Evolutionary conservation across 2,113 vertebrate genomes (phyloP).

Genomic region (Vireo altiloquus): DNA sequence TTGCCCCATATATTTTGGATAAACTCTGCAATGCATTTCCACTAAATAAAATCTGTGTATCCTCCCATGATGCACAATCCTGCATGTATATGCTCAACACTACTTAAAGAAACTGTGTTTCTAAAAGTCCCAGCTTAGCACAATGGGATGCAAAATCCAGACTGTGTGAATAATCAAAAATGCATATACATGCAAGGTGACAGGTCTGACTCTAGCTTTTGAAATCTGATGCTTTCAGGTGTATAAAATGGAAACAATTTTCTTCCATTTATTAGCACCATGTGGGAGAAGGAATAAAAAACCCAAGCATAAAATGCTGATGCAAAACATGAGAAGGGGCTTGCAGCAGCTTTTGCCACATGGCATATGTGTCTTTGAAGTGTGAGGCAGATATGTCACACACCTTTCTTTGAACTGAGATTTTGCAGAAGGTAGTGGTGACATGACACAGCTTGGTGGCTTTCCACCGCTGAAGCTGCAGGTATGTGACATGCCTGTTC

Average conservation of each 20-base stretch:
- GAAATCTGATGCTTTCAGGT: conserved; percentile 25
- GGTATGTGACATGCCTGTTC: conserved; percentile 15
- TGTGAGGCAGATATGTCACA: conserved; percentile 47
- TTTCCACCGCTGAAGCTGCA: conserved; percentile 28
- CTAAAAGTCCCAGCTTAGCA: background rate
- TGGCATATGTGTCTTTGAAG: conserved; percentile 49
- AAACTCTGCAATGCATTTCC: background rate
- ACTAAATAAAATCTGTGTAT: background rate
- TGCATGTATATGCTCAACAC: background rate
- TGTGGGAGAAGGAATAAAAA: conserved; percentile 18
- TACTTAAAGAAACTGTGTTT: background rate
- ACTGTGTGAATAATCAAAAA: conserved; percentile 19
- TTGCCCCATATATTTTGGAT: background rate
- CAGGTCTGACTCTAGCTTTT: background rate
- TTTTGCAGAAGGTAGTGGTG: conserved; percentile 32
- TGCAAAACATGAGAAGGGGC: conserved; percentile 31
- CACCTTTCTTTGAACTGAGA: conserved; percentile 61
- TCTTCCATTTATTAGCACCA: conserved; percentile 42
- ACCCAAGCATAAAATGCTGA: conserved; percentile 42
- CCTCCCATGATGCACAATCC: background rate
- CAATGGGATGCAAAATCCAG: background rate
- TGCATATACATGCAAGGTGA: background rate
- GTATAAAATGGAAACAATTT: conserved; percentile 38
- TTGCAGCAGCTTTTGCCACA: conserved; percentile 22
- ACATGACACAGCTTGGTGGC: conserved; percentile 65